A percentile compares a stretch with the other conserved stretches of the same genome.
Evolutionary conservation across 2,888 invertebrate species (phyloP).

Genomic region (Ceramica pisi): DNA sequence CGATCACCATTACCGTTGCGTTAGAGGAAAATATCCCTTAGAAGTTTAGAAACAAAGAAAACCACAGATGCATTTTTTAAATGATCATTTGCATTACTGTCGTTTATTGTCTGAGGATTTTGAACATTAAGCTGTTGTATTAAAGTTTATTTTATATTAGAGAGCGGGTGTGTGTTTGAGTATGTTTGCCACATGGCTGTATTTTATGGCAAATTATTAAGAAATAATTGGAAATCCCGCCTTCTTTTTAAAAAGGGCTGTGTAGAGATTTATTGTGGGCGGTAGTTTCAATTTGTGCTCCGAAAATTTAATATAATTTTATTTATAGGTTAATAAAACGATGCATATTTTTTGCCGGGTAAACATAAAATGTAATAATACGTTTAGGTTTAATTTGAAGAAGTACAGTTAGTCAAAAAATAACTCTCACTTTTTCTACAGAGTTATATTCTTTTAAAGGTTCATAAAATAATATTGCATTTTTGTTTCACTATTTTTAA

Average conservation of each 20-base stretch:
- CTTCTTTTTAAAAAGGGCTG: constrained; percentile 54
- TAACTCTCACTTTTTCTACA: no score
- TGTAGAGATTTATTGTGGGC: constrained; percentile 60
- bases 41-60: not conserved
- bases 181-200: constrained; percentile 71
- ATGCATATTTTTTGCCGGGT: constrained; percentile 10
- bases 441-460: no score
- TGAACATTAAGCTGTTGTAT: constrained; percentile 45
- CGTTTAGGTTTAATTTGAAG: not conserved
- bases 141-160: constrained; percentile 45
- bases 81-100: constrained; percentile 37
- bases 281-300: constrained; percentile 60
- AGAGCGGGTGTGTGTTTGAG: constrained; percentile 34
- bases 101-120: constrained; percentile 44
- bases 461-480: no score
- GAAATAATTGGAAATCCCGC: constrained; percentile 65
- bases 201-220: constrained; percentile 72
- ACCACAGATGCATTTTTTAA: not conserved
- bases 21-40: constrained; percentile 56
- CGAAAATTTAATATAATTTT: constrained; percentile 57
- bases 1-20: constrained; percentile 20
- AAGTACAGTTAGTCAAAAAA: not conserved
- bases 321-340: constrained; percentile 45
- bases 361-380: not conserved
- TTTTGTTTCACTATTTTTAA: no score